Evolutionary conservation across 2,888 invertebrate species (phyloP).

Genomic region (Altica lythri): DNA sequence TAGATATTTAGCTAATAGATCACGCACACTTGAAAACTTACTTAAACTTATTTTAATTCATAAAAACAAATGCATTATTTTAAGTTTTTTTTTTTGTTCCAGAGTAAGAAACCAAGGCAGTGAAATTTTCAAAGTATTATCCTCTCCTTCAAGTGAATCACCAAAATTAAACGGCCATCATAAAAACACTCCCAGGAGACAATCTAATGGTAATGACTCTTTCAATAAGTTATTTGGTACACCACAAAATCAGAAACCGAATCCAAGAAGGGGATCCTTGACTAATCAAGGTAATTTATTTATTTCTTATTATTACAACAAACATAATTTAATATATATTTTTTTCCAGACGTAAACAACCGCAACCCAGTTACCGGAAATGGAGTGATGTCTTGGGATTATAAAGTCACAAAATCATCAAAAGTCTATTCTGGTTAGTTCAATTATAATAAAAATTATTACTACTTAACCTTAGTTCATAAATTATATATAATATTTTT

Average conservation of each 20-base stretch:
- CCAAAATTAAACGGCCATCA: conserved; percentile 40
- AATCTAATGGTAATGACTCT: conserved; percentile 51
- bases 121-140: conserved; percentile 55
- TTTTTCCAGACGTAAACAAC: conserved; percentile 52
- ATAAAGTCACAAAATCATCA: conserved; percentile 47
- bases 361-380: conserved; percentile 57
- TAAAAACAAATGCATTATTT: background rate
- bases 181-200: conserved; percentile 43
- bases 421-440: conserved; percentile 52
- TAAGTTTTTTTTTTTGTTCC: conserved; percentile 40
- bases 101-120: conserved; percentile 56
- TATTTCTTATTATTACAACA: conserved; percentile 3
- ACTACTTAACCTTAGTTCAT: too few relatives aligned
- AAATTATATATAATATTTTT: too few relatives aligned
- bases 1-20: too few relatives aligned
- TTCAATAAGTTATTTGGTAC: conserved; percentile 55
- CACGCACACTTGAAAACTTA: background rate
- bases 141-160: conserved; percentile 41
- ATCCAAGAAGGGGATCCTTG: conserved; percentile 53
- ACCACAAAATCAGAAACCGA: conserved; percentile 45
- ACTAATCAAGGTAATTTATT: conserved; percentile 52
- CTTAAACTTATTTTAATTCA: background rate
- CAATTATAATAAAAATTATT: too few relatives aligned
- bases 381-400: conserved; percentile 55
- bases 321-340: too few relatives aligned